Evolutionary conservation across 1,140 invertebrate genomes (phyloP).

Genomic region (Drosophila baimaii): DNA sequence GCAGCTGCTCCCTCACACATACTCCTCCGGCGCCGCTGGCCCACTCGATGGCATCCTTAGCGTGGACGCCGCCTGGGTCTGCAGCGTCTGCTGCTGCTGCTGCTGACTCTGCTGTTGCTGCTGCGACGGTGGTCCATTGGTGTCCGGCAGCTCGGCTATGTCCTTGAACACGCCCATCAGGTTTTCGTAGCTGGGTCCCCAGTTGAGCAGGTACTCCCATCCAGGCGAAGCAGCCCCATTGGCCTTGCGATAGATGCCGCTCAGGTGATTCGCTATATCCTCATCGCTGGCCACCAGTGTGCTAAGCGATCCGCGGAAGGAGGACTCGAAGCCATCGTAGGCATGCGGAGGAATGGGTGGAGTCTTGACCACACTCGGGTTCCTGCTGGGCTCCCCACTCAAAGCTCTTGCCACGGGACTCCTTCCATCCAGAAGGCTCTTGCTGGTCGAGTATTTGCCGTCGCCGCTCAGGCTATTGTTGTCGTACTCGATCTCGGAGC

Average conservation of each 20-base stretch:
- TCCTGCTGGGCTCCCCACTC: slow-evolving; percentile 85
- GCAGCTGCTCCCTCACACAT: slow-evolving; percentile 86
- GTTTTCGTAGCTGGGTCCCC: slow-evolving; percentile 98
- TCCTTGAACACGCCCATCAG: slow-evolving; percentile 98
- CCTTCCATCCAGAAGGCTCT: slow-evolving; percentile 87
- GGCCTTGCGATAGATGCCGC: slow-evolving; percentile 89
- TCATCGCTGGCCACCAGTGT: slow-evolving; percentile 96
- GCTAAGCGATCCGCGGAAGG: slow-evolving; percentile 95
- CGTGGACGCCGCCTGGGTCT: slow-evolving; percentile 85
- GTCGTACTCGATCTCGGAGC: slow-evolving; percentile 98
- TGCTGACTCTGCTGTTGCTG: slow-evolving; percentile 42
- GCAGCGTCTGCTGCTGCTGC: slow-evolving; percentile 39
- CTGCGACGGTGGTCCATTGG: slow-evolving; percentile 85
- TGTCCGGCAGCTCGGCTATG: slow-evolving; percentile 96
- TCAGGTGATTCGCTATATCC: slow-evolving; percentile 91
- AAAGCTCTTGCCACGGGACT: slow-evolving; percentile 87
- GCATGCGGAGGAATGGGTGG: slow-evolving; percentile 89
- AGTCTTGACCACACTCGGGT: slow-evolving; percentile 83
- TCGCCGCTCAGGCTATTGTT: slow-evolving; percentile 93
- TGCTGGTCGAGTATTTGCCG: slow-evolving; percentile 90
- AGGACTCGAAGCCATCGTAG: slow-evolving; percentile 96
- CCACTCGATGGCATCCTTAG: slow-evolving; percentile 88
- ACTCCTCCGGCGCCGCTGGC: slow-evolving; percentile 91
- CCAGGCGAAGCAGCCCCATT: slow-evolving; percentile 91
- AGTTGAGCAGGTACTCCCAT: slow-evolving; percentile 97